Conservation (phyloP, 1,140 invertebrate species). For the Hylaeus volcanicus region DNA sequence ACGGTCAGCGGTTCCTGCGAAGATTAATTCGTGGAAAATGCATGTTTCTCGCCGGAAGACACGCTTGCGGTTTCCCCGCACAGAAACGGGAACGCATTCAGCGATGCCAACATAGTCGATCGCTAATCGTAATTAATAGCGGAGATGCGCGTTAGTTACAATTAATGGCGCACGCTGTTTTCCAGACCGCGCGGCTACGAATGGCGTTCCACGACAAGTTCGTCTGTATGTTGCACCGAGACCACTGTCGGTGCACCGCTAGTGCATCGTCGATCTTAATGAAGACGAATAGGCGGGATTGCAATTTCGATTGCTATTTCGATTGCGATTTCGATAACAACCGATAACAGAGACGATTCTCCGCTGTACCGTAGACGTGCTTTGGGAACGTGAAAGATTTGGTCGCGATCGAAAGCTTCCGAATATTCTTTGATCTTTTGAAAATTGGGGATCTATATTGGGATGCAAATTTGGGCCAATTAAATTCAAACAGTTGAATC, state of each 20-base stretch:
- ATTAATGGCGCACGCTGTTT: conserved; percentile 21
- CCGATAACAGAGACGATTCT: background rate
- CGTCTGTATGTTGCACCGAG: background rate
- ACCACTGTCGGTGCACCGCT: background rate
- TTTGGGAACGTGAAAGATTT: background rate
- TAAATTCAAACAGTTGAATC: no score
- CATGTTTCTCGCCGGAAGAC: background rate
- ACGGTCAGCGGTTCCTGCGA: no score
- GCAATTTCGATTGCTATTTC: background rate
- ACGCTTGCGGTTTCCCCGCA: background rate
- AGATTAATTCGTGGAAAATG: background rate
- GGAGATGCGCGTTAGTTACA: conserved; percentile 24
- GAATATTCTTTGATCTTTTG: no score
- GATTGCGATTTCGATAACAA: background rate
- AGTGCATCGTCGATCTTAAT: conserved; percentile 13
- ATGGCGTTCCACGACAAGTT: background rate
- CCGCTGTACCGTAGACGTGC: background rate
- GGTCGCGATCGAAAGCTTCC: background rate
- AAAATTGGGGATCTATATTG: no score
- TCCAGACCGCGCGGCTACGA: background rate
- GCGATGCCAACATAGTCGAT: background rate
- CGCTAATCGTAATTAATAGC: conserved; percentile 18
- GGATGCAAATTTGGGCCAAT: no score
- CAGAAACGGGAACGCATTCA: no score
- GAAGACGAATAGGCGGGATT: conserved; percentile 5